Conservation (phyloP, 2,113 vertebrate species). For the Calidris pugnax region DNA sequence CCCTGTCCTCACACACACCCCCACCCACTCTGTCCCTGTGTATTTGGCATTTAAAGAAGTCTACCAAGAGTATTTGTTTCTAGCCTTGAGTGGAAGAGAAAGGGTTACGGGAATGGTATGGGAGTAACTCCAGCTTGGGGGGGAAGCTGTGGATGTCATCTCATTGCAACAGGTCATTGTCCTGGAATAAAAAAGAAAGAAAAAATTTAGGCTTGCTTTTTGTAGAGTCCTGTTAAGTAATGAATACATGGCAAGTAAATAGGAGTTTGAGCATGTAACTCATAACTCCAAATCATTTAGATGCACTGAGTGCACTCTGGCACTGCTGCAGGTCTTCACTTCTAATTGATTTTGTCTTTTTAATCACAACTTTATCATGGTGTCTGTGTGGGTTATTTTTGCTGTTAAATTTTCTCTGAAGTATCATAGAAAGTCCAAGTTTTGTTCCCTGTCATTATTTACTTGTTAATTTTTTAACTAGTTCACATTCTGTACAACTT, state of each 20-base stretch:
- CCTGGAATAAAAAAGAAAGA: not conserved
- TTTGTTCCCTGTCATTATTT: not conserved
- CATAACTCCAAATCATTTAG: not conserved
- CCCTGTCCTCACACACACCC: not conserved
- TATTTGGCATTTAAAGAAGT: not conserved
- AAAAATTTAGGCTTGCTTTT: not conserved
- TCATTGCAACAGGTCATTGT: not conserved
- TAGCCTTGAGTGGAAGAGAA: not conserved
- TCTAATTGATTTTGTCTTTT: not conserved
- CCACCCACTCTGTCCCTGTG: accelerated
- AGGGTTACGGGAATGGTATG: not conserved
- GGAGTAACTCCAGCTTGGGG: not conserved
- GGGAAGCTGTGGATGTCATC: not conserved
- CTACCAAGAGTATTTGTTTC: not conserved
- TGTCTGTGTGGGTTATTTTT: not conserved
- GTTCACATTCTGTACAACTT: not conserved
- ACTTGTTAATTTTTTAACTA: not conserved
- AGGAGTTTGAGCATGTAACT: not conserved
- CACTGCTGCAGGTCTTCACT: not conserved
- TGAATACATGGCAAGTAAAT: not conserved
- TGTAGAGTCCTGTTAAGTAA: not conserved
- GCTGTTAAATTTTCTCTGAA: not conserved
- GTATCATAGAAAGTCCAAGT: not conserved
- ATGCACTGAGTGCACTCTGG: not conserved
- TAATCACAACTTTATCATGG: not conserved